These are phyloP conservation scores for Tetraodon nigroviridis DNA, from an alignment of 2,113 vertebrate species.

Conservation along the genomic window DNA sequence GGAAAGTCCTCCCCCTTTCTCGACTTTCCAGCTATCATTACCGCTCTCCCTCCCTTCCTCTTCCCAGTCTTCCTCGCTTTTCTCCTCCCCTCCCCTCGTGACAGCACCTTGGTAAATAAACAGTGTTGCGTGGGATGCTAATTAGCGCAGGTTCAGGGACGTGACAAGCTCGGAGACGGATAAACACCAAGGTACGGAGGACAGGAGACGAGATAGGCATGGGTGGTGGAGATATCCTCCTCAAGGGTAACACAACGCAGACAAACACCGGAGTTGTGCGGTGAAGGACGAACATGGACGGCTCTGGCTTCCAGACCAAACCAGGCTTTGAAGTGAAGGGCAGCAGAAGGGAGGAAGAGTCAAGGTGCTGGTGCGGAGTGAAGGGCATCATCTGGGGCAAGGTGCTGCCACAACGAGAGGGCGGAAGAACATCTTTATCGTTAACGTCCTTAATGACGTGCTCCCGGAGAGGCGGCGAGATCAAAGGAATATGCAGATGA, in stretches of 20 bases:
- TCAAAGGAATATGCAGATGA: conserved; percentile 66
- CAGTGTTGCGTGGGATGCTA: conserved; percentile 64
- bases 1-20: conserved; percentile 56
- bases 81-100: conserved; percentile 28
- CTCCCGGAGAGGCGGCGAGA: conserved; percentile 38
- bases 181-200: conserved; percentile 56
- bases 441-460: conserved; percentile 60
- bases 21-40: conserved; percentile 58
- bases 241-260: conserved; percentile 56
- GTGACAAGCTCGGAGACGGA: conserved; percentile 54
- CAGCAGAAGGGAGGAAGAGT: conserved; percentile 9
- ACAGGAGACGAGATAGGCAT: conserved; percentile 35
- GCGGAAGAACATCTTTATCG: conserved; percentile 9
- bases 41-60: conserved; percentile 50
- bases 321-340: conserved; percentile 42
- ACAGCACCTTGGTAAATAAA: conserved; percentile 66
- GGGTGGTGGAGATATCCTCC: conserved; percentile 49
- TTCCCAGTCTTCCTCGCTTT: conserved; percentile 24
- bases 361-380: conserved; percentile 16
- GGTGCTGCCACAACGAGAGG: conserved; percentile 13
- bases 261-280: conserved; percentile 39
- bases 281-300: conserved; percentile 51
- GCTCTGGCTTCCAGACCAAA: conserved; percentile 43
- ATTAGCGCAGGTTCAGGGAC: conserved; percentile 69
- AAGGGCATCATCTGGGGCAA: conserved; percentile 11